Evolutionary conservation across 2,888 invertebrate genomes (phyloP).

Genomic region (Allacma fusca): DNA sequence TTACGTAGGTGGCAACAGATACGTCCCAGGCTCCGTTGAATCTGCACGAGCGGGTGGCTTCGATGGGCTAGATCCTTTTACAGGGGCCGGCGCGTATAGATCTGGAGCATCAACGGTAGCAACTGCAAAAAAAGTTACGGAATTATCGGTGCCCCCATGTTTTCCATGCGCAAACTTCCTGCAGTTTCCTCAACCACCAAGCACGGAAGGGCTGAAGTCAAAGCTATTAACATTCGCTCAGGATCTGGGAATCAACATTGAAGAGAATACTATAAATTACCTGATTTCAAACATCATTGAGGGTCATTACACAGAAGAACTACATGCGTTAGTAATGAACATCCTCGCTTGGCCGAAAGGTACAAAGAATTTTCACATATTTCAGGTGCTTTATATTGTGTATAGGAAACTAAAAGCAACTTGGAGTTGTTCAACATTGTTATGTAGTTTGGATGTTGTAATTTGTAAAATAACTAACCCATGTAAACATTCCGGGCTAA

Average conservation of each 20-base stretch:
- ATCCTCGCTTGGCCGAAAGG: conserved; percentile 26
- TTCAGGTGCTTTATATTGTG: too few relatives aligned
- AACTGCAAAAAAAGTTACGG: not conserved
- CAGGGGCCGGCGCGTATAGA: conserved; percentile 65
- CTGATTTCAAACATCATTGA: conserved; percentile 44
- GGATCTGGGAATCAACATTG: conserved; percentile 46
- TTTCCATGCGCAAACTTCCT: conserved; percentile 64
- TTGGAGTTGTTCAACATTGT: not conserved
- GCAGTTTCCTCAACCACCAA: conserved; percentile 63
- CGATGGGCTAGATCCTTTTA: conserved; percentile 67
- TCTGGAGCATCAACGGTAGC: conserved; percentile 38
- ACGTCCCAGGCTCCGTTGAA: conserved; percentile 68
- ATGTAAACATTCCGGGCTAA: too few relatives aligned
- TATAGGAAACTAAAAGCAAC: too few relatives aligned
- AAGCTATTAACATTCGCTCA: conserved; percentile 62
- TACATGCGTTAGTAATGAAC: conserved; percentile 17
- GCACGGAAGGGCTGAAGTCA: conserved; percentile 64
- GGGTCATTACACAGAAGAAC: conserved; percentile 37
- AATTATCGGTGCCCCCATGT: conserved; percentile 57
- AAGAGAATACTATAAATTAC: conserved; percentile 41
- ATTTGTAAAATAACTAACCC: too few relatives aligned
- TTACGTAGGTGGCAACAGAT: conserved; percentile 70
- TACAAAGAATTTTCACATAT: too few relatives aligned
- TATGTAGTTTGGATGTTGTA: too few relatives aligned
- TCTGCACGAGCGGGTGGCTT: conserved; percentile 57